Evolutionary conservation across 2,113 vertebrate genomes (phyloP).

Genomic region (Stegastes partitus): DNA sequence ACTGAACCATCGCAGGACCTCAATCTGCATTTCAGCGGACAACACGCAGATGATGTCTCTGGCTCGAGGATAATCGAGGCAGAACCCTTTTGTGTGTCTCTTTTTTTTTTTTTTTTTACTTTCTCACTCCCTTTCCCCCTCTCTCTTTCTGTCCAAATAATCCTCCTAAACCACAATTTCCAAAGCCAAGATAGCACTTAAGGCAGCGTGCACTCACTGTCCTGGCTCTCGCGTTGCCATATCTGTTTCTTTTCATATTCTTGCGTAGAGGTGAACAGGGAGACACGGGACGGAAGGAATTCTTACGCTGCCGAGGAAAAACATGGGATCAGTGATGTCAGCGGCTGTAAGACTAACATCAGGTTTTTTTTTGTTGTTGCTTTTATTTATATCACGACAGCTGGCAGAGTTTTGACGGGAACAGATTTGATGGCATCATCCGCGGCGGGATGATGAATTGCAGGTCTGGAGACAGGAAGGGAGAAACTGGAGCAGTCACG

Average conservation of each 20-base stretch:
- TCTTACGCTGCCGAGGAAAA: neutral
- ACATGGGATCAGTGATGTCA: slow-evolving; percentile 22
- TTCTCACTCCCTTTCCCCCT: slow-evolving; percentile 8
- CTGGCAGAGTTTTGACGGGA: slow-evolving; percentile 26
- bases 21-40: slow-evolving; percentile 16
- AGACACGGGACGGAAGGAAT: slow-evolving; percentile 46
- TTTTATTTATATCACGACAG: neutral
- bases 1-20: slow-evolving; percentile 1
- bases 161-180: slow-evolving; percentile 75
- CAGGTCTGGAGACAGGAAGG: slow-evolving; percentile 7
- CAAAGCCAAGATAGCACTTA: slow-evolving; percentile 83
- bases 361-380: neutral
- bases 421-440: slow-evolving; percentile 12
- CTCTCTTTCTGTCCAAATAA: slow-evolving; percentile 67
- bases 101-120: slow-evolving; percentile 12
- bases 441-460: neutral
- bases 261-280: slow-evolving; percentile 21
- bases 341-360: neutral
- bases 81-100: slow-evolving; percentile 37
- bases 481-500: slow-evolving; percentile 7
- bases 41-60: slow-evolving; percentile 53
- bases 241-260: slow-evolving; percentile 82
- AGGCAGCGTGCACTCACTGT: slow-evolving; percentile 71
- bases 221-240: slow-evolving; percentile 65
- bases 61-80: slow-evolving; percentile 36